Percentiles rank a stretch among this genome's conserved stretches.
phyloP scores from a whole-genome alignment of 2,888 invertebrate genomes.

The Fragum sueziense region DNA sequence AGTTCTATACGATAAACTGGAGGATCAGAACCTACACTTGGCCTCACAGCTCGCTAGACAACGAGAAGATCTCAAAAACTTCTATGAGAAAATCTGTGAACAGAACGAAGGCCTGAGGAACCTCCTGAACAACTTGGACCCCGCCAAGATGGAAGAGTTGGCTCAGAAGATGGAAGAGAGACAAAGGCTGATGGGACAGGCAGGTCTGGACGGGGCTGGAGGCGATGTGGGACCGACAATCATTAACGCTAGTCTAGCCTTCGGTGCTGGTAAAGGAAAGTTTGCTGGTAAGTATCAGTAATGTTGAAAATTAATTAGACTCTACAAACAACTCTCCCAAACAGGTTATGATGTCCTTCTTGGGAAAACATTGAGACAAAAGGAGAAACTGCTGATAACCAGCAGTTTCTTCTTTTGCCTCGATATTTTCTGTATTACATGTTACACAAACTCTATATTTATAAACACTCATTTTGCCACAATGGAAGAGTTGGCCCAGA shows the following conservation, averaged over 20 bases:
- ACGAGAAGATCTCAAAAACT: conserved; percentile 76
- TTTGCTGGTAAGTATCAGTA: conserved; percentile 64
- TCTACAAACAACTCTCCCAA: no score
- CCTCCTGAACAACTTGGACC: conserved; percentile 75
- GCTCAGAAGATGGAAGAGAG: conserved; percentile 64
- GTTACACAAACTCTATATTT: no score
- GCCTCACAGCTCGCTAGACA: conserved; percentile 80
- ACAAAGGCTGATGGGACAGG: conserved; percentile 48
- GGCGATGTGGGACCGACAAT: conserved; percentile 64
- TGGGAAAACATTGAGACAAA: no score
- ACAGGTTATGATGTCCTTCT: no score
- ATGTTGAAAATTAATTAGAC: no score
- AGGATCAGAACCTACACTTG: conserved; percentile 81
- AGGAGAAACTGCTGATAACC: no score
- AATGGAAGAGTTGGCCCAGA: conserved; percentile 72
- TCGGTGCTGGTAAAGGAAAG: conserved; percentile 65
- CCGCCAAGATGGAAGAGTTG: conserved; percentile 73
- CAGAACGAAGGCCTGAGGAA: conserved; percentile 78
- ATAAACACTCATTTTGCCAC: no score
- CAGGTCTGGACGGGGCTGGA: conserved; percentile 64
- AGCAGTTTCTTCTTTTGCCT: no score
- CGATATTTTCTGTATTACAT: no score
- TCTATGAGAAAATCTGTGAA: conserved; percentile 76
- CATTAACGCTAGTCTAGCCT: conserved; percentile 64
- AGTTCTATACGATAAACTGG: conserved; percentile 80